Base-by-base conservation (phyloP, 2,797 vertebrate species). In the Clamator glandarius region DNA sequence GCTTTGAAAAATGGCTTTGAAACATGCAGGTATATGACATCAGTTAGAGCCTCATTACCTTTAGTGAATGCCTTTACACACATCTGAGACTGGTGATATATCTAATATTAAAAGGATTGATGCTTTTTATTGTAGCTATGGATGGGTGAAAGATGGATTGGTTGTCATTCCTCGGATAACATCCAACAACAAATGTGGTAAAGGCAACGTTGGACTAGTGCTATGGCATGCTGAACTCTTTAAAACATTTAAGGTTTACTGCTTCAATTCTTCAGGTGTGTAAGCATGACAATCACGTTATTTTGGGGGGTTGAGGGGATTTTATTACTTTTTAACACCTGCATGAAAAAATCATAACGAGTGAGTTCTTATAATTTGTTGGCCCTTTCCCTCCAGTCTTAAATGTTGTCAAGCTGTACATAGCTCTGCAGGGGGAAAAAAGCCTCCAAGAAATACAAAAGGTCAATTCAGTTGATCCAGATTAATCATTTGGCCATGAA, bases 201-300 rank as follows among this genome's bases (percentile, higher is more conserved):
- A 57, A 78, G 98, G 98, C 31, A 95, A 96, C 4, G 33, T 31
- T 25, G 98, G 98, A 12, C 72, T 98, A 46, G 44, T 87, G 48
- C 9, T 2, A 25, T 98, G 98, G 98, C 31, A 72, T 11, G 48
- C 29, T 26, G 1, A 5, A 4, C 6, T 2, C 8, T 57, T 2
- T 4, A 31, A 9, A 15, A 35, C 12, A 18, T 96, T 84, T 14
- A 80, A 28, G 44, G 91, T 95, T 64, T 98, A 97, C 78, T 98
- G 98, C 85, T 91, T 98, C 96, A 98, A 98, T 79, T 95, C 96
- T 63, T 98, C 98, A 78, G 98, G 98, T 98, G 86, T 96, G 97
- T 92, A 76, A 79, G 44, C 55, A 24, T 13, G 19, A 55, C 21
- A 92, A 36, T 19, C 51, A 15, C 7, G 17, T 66, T 87, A 55